Evolutionary conservation across 2,797 vertebrate species (phyloP).

Genomic region (Sparidentex hasta): DNA sequence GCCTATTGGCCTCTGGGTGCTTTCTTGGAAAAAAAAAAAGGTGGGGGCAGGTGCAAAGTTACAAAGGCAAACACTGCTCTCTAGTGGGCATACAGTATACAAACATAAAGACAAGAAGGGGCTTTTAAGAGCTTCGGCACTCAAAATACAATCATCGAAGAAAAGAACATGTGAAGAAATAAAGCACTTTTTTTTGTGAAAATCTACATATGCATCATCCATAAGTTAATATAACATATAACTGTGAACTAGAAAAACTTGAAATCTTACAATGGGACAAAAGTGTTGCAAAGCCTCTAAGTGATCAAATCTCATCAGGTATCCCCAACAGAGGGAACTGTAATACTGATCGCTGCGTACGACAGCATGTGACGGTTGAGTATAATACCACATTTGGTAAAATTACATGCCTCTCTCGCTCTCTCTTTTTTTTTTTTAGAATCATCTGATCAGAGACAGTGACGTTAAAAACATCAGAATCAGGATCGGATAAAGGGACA

Average conservation of each 20-base stretch:
- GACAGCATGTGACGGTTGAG: slow-evolving; percentile 70
- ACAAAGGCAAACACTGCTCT: slow-evolving; percentile 79
- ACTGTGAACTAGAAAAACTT: slow-evolving; percentile 61
- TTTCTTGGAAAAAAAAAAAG: slow-evolving; percentile 25
- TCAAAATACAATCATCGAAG: slow-evolving; percentile 60
- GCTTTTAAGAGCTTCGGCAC: slow-evolving; percentile 57
- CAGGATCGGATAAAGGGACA: slow-evolving; percentile 24
- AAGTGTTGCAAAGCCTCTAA: slow-evolving; percentile 64
- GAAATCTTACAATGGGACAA: slow-evolving; percentile 61
- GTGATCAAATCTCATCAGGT: slow-evolving; percentile 63
- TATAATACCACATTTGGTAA: slow-evolving; percentile 78
- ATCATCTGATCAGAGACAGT: slow-evolving; percentile 40
- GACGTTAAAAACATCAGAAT: slow-evolving; percentile 21
- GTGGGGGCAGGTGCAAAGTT: slow-evolving; percentile 75
- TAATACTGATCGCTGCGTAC: slow-evolving; percentile 82
- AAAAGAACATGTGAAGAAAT: slow-evolving; percentile 60
- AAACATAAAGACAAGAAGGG: slow-evolving; percentile 48
- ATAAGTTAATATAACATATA: slow-evolving; percentile 82
- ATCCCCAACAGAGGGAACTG: slow-evolving; percentile 60
- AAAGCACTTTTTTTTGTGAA: slow-evolving; percentile 68
- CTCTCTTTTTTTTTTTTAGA: slow-evolving; percentile 12
- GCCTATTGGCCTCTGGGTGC: slow-evolving; percentile 41
- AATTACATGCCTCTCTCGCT: slow-evolving; percentile 50
- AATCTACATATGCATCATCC: slow-evolving; percentile 72
- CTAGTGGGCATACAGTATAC: slow-evolving; percentile 75